Evolutionary conservation across 2,113 vertebrate species (phyloP).

Genomic region (Oplegnathus fasciatus): DNA sequence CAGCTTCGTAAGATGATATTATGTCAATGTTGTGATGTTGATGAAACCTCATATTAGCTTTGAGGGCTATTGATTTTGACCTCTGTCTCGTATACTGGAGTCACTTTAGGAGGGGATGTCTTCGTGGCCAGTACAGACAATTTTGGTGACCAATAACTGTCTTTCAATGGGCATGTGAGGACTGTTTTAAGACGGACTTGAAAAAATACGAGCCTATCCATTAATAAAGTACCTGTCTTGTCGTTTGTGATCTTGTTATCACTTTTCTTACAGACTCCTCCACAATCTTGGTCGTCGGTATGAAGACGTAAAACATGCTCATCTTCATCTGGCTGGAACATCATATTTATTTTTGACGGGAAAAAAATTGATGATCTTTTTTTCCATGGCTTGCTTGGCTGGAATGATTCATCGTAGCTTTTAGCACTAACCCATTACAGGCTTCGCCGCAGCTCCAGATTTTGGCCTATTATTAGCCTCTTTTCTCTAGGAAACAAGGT

Average conservation of each 20-base stretch:
- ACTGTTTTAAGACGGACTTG: slow-evolving; percentile 13
- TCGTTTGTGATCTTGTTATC: slow-evolving; percentile 17
- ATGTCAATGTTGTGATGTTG: not conserved
- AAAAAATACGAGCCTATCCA: not conserved
- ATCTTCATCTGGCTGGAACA: slow-evolving; percentile 39
- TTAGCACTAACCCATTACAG: slow-evolving; percentile 71
- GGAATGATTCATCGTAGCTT: slow-evolving; percentile 70
- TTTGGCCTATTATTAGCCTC: slow-evolving; percentile 82
- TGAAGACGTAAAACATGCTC: slow-evolving; percentile 47
- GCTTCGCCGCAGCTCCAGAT: slow-evolving; percentile 76
- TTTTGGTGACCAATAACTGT: not conserved
- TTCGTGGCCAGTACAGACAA: not conserved
- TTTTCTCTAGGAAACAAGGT: slow-evolving; percentile 83
- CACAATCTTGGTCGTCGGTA: slow-evolving; percentile 6
- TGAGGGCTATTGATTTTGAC: not conserved
- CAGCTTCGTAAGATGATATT: not conserved
- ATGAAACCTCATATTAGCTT: not conserved
- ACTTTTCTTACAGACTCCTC: slow-evolving; percentile 20
- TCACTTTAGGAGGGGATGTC: not conserved
- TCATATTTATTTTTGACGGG: slow-evolving; percentile 46
- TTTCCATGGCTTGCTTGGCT: slow-evolving; percentile 55
- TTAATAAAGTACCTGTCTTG: not conserved
- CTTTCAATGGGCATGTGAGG: not conserved
- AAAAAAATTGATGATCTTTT: slow-evolving; percentile 56
- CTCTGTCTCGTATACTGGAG: not conserved